Base-by-base conservation (phyloP, 2,113 vertebrate species). In the Laterallus jamaicensis region DNA sequence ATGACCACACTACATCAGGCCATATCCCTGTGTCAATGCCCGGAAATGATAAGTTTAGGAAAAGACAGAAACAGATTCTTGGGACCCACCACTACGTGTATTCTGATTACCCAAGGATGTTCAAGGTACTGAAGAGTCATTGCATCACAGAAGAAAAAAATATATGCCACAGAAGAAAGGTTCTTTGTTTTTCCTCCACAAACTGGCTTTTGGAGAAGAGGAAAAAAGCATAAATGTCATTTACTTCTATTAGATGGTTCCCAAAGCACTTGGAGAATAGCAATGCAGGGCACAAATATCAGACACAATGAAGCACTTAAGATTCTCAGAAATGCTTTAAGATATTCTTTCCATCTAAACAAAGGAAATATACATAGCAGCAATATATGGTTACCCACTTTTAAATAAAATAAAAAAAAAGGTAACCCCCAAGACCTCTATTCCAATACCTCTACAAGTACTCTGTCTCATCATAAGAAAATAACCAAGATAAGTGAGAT, bases 221-320 rank as follows among this genome's bases (percentile, higher is more conserved):
- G 1, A 15, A 68, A 84, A 68, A 84, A 20, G 1, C 4, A 0
- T 40, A 56, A 42, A 14, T 69, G 4, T 47, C 76, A 70, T 3
- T 50, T 69, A 1, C 66, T 76, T 58, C 31, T 11, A 44, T 60
- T 5, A 63, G 9, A 29, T 50, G 3, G 17, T 66, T 83, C 11
- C 7, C 0, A 1, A 56, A 70, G 11, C 2, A 21, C 19, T 55
- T n/a, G 5, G 29, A 20, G 13, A 80, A 66, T 22, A 49, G 6
- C 18, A 67, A n/a, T 40, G 28, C 28, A 62, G 14, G 31, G 11
- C 20, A 37, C 11, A 86, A 70, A 42, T 75, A 78, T 10, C 12
- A 83, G 37, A 42, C 18, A 29, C 5, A 28, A 75, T 20, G 25
- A 82, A 70, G 22, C 12, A 17, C 22, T 47, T 18, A 28, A 66